phyloP scores from a whole-genome alignment of 2,113 vertebrate species.

The Myrmecobius fasciatus region DNA sequence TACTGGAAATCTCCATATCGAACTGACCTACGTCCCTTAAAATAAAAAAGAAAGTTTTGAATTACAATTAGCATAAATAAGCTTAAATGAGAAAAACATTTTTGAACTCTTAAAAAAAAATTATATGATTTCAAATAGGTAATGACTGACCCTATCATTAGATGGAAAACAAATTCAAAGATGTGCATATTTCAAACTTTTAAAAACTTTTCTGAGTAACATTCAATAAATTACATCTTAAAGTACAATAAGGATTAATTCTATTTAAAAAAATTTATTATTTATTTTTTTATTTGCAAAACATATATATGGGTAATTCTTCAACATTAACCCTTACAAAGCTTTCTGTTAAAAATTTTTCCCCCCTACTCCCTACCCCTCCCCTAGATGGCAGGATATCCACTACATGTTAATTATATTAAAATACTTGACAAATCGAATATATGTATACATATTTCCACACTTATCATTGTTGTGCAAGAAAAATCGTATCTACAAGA shows the following conservation, averaged over 20 bases:
- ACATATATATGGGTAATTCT: too few species aligned
- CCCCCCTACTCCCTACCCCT: too few species aligned
- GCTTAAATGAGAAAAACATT: constrained; percentile 5
- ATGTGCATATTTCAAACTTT: constrained; percentile 35
- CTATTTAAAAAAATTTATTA: constrained; percentile 27
- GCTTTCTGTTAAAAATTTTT: too few species aligned
- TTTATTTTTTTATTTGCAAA: too few species aligned
- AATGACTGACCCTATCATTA: constrained; percentile 13
- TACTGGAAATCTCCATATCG: constrained; percentile 95
- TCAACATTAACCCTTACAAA: too few species aligned
- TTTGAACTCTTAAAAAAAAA: neutral
- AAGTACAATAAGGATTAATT: constrained; percentile 20
- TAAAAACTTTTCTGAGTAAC: constrained; percentile 19
- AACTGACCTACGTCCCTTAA: constrained; percentile 95
- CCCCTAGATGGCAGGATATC: too few species aligned
- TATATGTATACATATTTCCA: too few species aligned
- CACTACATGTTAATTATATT: too few species aligned
- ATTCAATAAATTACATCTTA: constrained; percentile 27
- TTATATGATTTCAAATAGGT: neutral
- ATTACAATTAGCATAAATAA: constrained; percentile 25
- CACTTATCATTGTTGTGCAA: too few species aligned
- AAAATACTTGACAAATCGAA: too few species aligned
- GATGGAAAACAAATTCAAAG: constrained; percentile 39
- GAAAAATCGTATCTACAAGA: too few species aligned
- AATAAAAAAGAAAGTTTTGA: constrained; percentile 57